Conservation (phyloP, 2,888 invertebrate species). For the Tanaodytes sp. region DNA sequence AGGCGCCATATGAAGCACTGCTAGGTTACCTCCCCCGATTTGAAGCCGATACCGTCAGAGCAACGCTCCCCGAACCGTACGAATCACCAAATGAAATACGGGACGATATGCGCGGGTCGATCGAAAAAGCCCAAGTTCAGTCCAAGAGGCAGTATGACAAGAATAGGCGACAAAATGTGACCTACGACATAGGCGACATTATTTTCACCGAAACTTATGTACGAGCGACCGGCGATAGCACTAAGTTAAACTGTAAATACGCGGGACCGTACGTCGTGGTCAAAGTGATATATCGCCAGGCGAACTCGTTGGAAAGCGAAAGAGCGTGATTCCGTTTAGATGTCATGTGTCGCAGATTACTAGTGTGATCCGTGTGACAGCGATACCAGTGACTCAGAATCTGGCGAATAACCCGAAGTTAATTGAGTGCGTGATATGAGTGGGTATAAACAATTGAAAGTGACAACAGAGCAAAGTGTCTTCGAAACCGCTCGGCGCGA, state of each 20-base stretch:
- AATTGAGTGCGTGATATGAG: too few relatives aligned
- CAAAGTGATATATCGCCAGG: background rate
- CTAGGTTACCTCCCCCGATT: conserved; percentile 40
- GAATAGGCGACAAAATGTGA: background rate
- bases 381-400: too few relatives aligned
- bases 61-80: background rate
- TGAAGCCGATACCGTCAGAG: conserved; percentile 19
- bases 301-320: background rate
- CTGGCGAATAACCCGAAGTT: too few relatives aligned
- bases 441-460: too few relatives aligned
- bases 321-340: background rate
- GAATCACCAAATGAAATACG: background rate
- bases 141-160: conserved; percentile 9
- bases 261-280: conserved; percentile 1
- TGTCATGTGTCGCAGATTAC: too few relatives aligned
- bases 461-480: too few relatives aligned
- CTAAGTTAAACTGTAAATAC: conserved; percentile 50
- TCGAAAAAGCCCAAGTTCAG: background rate
- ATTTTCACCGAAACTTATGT: background rate
- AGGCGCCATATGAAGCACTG: background rate
- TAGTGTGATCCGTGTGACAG: too few relatives aligned
- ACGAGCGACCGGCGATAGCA: conserved; percentile 35
- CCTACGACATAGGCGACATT: conserved; percentile 4
- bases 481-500: too few relatives aligned
- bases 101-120: background rate